Evolutionary conservation across 2,797 vertebrate genomes (phyloP).

Genomic region (Spinus pinus): DNA sequence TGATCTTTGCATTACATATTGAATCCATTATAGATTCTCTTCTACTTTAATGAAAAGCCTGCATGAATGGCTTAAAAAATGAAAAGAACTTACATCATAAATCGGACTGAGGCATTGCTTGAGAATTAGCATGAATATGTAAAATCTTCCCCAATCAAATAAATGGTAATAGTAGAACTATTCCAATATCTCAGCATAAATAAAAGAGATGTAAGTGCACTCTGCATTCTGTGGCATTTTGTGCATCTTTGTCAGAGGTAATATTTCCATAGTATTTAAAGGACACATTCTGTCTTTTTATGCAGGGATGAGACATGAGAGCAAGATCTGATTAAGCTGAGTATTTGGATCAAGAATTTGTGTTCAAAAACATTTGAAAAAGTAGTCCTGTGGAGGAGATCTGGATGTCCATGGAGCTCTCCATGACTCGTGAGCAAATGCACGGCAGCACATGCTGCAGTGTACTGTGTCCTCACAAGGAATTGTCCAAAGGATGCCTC

Average conservation of each 20-base stretch:
- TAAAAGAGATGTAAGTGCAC: background rate
- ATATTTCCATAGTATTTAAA: background rate
- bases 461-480: background rate
- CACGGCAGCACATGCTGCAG: background rate
- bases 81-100: slow-evolving; percentile 5
- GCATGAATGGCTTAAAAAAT: slow-evolving; percentile 20
- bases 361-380: background rate
- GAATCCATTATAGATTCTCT: slow-evolving; percentile 42
- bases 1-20: slow-evolving; percentile 57
- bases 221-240: background rate
- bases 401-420: background rate
- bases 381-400: background rate
- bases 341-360: background rate
- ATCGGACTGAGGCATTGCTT: slow-evolving; percentile 7
- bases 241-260: background rate
- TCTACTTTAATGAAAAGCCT: slow-evolving; percentile 53
- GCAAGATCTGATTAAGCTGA: background rate
- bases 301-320: background rate
- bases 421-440: background rate
- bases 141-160: slow-evolving; percentile 8
- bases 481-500: background rate
- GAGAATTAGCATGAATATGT: slow-evolving; percentile 15
- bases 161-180: background rate
- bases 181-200: background rate
- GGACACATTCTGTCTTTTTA: background rate